These are phyloP conservation scores for Cylloceria caligata DNA, from an alignment of 2,888 invertebrate genomes.

Conservation along the genomic window DNA sequence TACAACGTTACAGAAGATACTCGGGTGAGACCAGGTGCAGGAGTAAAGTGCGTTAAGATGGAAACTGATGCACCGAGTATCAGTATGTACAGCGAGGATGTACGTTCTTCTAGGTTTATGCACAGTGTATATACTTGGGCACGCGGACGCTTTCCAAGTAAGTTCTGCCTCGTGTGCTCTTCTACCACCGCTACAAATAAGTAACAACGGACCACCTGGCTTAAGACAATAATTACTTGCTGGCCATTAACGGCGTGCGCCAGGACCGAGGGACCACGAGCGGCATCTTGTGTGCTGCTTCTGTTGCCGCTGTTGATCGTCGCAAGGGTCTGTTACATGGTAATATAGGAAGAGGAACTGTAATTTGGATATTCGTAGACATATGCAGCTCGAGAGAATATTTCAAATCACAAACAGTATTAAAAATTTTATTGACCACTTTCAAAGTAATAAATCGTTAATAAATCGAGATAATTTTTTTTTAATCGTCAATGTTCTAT, in stretches of 20 bases:
- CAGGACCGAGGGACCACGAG: constrained; percentile 66
- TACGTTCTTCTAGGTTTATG: constrained; percentile 50
- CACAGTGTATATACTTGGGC: constrained; percentile 22
- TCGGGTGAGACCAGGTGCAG: constrained; percentile 52
- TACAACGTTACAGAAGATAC: constrained; percentile 40
- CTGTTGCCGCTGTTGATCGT: constrained; percentile 47
- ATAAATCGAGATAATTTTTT: no score
- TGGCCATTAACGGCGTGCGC: constrained; percentile 79
- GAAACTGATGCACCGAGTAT: constrained; percentile 54
- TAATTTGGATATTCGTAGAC: not conserved
- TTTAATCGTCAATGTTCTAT: no score
- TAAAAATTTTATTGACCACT: no score
- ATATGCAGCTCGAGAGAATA: not conserved
- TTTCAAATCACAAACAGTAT: no score
- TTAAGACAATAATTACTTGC: constrained; percentile 80
- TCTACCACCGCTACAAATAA: constrained; percentile 72
- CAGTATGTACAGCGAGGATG: constrained; percentile 21
- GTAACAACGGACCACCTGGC: constrained; percentile 80
- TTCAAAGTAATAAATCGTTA: no score
- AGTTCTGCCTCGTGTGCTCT: constrained; percentile 43
- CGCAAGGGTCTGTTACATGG: constrained; percentile 45
- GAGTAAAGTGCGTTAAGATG: constrained; percentile 45
- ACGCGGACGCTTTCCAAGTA: constrained; percentile 62
- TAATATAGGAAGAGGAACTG: not conserved
- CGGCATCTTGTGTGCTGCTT: constrained; percentile 65